Percentiles rank a stretch among this genome's conserved stretches.
These are phyloP conservation scores for Nomada fucata DNA, from an alignment of 2,888 invertebrate genomes.

Conservation along the genomic window DNA sequence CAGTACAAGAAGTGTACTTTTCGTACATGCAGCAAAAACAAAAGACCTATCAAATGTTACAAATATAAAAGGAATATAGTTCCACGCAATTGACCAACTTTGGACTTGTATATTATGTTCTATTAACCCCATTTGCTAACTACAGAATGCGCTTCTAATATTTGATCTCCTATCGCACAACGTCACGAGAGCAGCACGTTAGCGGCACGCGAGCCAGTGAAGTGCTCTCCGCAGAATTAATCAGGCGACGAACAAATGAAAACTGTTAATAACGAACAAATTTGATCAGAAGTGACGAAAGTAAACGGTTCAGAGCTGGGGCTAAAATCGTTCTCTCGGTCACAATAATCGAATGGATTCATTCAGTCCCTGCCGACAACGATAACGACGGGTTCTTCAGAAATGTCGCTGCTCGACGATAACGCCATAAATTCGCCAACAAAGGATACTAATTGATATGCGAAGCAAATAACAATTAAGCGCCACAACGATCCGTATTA, in stretches of 20 bases:
- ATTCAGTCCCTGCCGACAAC: background rate
- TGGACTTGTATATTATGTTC: too few relatives aligned
- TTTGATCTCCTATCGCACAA: background rate
- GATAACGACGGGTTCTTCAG: background rate
- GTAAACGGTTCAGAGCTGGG: background rate
- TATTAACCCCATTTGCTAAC: too few relatives aligned
- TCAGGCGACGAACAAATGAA: background rate
- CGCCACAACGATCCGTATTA: background rate
- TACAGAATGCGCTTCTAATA: too few relatives aligned
- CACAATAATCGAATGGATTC: background rate
- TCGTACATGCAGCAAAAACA: too few relatives aligned
- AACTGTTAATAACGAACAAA: conserved; percentile 10
- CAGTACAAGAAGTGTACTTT: too few relatives aligned
- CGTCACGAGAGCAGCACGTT: background rate
- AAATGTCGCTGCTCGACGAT: background rate
- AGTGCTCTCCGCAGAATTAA: conserved; percentile 11
- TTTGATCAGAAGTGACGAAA: background rate
- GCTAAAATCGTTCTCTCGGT: background rate
- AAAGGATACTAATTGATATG: background rate
- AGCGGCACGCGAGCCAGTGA: background rate
- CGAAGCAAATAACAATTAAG: conserved; percentile 16
- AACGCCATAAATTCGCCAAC: background rate
- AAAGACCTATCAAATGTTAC: too few relatives aligned
- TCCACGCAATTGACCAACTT: too few relatives aligned
- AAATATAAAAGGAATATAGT: too few relatives aligned